Percentiles rank a stretch among this genome's conserved stretches.
phyloP scores from a whole-genome alignment of 23 tunicate species.

The Halocynthia roretzi region DNA sequence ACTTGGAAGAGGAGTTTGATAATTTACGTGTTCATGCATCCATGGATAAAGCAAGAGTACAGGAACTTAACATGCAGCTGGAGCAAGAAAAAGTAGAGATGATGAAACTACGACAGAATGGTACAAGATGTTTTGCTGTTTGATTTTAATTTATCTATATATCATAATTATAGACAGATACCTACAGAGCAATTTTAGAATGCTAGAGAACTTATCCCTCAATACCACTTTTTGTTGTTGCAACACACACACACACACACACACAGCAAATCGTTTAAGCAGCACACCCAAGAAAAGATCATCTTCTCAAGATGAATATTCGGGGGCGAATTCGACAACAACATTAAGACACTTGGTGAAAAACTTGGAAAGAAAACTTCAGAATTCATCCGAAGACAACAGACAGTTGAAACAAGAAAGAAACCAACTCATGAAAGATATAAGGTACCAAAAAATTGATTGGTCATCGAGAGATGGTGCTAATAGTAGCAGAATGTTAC shows the following conservation, averaged over 20 bases:
- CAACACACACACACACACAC: not conserved
- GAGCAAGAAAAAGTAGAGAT: slow-evolving; percentile 54
- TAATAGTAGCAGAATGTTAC: not conserved
- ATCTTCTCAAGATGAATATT: slow-evolving; percentile 16
- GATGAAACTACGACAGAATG: slow-evolving; percentile 16
- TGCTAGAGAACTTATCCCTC: not conserved
- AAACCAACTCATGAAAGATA: slow-evolving; percentile 50
- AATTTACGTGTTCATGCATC: slow-evolving; percentile 67
- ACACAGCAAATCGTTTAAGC: slow-evolving; percentile 41
- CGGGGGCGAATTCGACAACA: not conserved
- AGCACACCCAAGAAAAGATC: slow-evolving; percentile 70
- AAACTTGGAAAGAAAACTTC: slow-evolving; percentile 58
- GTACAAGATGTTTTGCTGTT: not conserved
- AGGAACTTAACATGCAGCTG: slow-evolving; percentile 62
- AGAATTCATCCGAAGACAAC: slow-evolving; percentile 63
- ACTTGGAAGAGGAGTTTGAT: slow-evolving; percentile 74
- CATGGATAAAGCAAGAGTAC: slow-evolving; percentile 80
- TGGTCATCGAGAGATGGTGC: not conserved
- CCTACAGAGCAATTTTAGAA: too few relatives aligned
- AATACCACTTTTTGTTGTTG: not conserved
- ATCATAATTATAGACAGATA: not conserved
- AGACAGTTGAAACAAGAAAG: slow-evolving; percentile 57
- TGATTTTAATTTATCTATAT: not conserved
- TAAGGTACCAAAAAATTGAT: slow-evolving; percentile 26
- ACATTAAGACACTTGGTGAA: slow-evolving; percentile 26